phyloP scores from a whole-genome alignment of 2,888 invertebrate genomes.

The Ennomos erosarius region DNA sequence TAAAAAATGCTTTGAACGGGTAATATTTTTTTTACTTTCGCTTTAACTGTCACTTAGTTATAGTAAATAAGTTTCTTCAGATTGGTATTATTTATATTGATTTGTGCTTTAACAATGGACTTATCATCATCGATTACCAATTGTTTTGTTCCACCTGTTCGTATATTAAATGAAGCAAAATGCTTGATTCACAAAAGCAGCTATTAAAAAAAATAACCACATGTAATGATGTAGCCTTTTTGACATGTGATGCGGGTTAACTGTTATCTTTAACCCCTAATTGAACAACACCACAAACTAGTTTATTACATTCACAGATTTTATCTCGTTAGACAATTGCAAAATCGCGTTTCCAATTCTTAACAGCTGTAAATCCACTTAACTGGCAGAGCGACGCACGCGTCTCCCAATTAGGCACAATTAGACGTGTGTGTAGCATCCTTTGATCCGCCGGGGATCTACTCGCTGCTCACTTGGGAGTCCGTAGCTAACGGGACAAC shows the following conservation, averaged over 20 bases:
- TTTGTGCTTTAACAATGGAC: no score
- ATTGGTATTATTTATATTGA: neutral
- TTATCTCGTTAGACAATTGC: conserved; percentile 49
- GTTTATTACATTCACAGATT: conserved; percentile 48
- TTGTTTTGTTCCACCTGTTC: no score
- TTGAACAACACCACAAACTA: conserved; percentile 12
- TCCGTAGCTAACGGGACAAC: conserved; percentile 15
- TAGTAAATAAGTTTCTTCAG: conserved; percentile 4
- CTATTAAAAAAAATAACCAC: no score
- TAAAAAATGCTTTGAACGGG: conserved; percentile 22
- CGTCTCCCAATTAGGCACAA: conserved; percentile 72
- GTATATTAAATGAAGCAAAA: no score
- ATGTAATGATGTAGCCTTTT: no score
- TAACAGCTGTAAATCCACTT: conserved; percentile 74
- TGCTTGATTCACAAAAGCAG: no score
- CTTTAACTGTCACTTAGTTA: conserved; percentile 15
- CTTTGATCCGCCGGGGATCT: conserved; percentile 66
- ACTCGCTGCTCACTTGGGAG: conserved; percentile 42
- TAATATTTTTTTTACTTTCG: conserved; percentile 23
- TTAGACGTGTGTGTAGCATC: conserved; percentile 57
- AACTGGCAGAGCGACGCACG: conserved; percentile 57
- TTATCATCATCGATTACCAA: no score
- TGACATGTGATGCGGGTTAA: neutral
- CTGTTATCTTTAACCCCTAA: conserved; percentile 7
- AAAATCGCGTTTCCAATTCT: conserved; percentile 63